Evolutionary conservation across 2,888 invertebrate genomes (phyloP), one percentile per base, ranked within the genome.

Genomic region (Cinara cedri): DNA sequence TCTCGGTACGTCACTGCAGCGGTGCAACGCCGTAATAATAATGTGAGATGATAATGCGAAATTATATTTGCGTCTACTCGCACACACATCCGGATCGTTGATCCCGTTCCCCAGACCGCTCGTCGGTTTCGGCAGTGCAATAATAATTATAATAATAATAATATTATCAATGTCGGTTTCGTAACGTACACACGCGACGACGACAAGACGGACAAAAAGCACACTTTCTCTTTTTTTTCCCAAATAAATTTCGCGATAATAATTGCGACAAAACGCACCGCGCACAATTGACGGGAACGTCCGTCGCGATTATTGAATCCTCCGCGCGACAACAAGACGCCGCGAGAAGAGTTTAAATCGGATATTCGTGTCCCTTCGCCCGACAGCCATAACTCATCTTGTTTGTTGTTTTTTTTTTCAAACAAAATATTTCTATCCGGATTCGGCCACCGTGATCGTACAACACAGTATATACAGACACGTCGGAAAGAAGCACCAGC

Each of bases 221-320:
- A 24, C 65, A 57, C 78, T 78, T 70, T 78, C 78, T 70, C 78
- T 78, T n/a, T 60, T 51, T 16, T 51, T 78, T 51, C n/a, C 8
- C 57, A 63, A 55, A 78, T 49, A 70, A 78, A 78, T 78, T 78
- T 78, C 54, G 60, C 78, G 78, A 78, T 60, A 68, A 78, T 78
- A 70, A 78, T 78, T 70, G 76, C 57, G 34, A 34, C 34, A 34
- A 34, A 6, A 34, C 44, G 54, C 55, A n/a, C 46, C 46, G 54
- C 54, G 21, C 46, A 78, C 76, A 78, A 78, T 78, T 68, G 76
- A 78, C 68, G 68, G 68, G n/a, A n/a, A 78, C 76, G 70, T 60
- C 46, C 49, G 46, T 49, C 55, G 66, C 54, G 44, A 76, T n/a
- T n/a, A n/a, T 44, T 46, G 44, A 65, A 54, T 63, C 75, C 65